A percentile compares a stretch with the other conserved stretches of the same genome.
These are phyloP conservation scores for Lasioglossum oenotherae DNA, from an alignment of 2,888 invertebrate species.

Conservation along the genomic window DNA sequence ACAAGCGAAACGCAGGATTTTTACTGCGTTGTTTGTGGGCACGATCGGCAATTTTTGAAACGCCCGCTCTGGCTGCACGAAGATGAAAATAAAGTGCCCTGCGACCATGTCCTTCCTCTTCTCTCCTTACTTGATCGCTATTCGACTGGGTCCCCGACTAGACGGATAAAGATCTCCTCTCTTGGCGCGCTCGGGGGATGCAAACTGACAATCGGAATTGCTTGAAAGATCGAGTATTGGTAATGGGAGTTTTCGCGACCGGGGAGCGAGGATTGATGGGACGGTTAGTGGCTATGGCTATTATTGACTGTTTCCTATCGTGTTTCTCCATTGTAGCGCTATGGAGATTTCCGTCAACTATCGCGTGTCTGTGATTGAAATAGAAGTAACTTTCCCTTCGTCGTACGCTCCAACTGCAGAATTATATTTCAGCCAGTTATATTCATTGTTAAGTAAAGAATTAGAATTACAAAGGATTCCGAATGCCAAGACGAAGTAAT, in stretches of 20 bases:
- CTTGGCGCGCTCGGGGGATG: neutral
- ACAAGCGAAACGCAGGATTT: conserved; percentile 30
- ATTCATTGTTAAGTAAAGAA: neutral
- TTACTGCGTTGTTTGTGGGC: conserved; percentile 50
- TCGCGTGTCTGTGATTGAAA: neutral
- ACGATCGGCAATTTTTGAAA: conserved; percentile 55
- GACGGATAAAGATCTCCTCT: conserved; percentile 43
- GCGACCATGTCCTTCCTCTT: neutral
- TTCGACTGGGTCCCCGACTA: neutral
- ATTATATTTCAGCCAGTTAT: neutral
- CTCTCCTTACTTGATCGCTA: conserved; percentile 7
- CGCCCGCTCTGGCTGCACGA: conserved; percentile 26
- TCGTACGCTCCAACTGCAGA: neutral
- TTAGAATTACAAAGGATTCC: neutral
- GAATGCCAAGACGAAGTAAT: too few relatives aligned
- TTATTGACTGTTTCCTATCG: conserved; percentile 19
- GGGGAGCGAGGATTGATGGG: conserved; percentile 13
- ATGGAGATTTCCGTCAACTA: neutral
- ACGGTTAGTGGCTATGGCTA: neutral
- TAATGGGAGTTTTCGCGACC: conserved; percentile 10
- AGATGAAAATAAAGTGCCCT: conserved; percentile 51
- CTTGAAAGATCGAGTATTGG: conserved; percentile 12
- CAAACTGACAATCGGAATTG: conserved; percentile 20
- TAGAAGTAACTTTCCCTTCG: neutral
- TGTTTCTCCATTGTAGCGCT: neutral